Evolutionary conservation across 1,140 invertebrate genomes (phyloP).

Genomic region (roundworm (Caenorhabditis elegans)): WBcel235 BX284602.5:8266501-8267000

Average conservation of each 20-base stretch:
- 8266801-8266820: conserved; percentile 73
- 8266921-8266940: conserved; percentile 84
- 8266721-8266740: conserved; percentile 77
- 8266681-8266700: conserved; percentile 85
- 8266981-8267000: conserved; percentile 85
- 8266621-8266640: conserved; percentile 75
- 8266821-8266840: conserved; percentile 80
- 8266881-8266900: conserved; percentile 80
- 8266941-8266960: conserved; percentile 81
- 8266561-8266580: too few species aligned
- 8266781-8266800: conserved; percentile 70
- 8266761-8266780: neutral
- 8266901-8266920: conserved; percentile 80
- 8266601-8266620: conserved; percentile 84
- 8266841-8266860: conserved; percentile 81
- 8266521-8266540: neutral
- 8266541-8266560: neutral
- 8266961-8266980: conserved; percentile 87
- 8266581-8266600: conserved; percentile 78
- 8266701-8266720: conserved; percentile 85
- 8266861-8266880: conserved; percentile 91
- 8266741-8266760: conserved; percentile 71
- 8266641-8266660: conserved; percentile 75
- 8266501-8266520: conserved; percentile 69
- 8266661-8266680: conserved; percentile 79